Evolutionary conservation across 2,113 vertebrate genomes (phyloP).

Genomic region (Turnix velox): DNA sequence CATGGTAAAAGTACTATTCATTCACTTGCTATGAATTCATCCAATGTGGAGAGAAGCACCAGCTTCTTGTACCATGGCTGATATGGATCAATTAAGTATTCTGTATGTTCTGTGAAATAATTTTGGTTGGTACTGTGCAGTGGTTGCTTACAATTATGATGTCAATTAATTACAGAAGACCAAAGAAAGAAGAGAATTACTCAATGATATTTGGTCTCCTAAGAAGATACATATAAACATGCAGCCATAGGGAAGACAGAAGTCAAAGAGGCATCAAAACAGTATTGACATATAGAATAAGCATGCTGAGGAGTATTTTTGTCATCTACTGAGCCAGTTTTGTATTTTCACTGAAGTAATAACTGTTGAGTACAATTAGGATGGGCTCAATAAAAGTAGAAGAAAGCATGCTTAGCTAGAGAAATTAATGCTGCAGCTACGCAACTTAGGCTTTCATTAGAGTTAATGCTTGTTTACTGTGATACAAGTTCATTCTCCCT

Average conservation of each 20-base stretch:
- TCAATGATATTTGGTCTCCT: neutral
- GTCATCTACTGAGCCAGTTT: neutral
- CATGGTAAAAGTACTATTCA: neutral
- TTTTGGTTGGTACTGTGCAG: neutral
- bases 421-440: neutral
- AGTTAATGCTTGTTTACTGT: neutral
- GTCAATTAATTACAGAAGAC: neutral
- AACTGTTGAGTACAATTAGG: neutral
- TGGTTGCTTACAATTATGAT: neutral
- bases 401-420: neutral
- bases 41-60: neutral
- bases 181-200: neutral
- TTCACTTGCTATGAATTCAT: neutral
- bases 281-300: neutral
- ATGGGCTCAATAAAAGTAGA: neutral
- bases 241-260: neutral
- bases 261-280: neutral
- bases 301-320: neutral
- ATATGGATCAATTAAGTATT: neutral
- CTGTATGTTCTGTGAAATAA: neutral
- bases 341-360: neutral
- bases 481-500: neutral
- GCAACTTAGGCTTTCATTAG: fast-evolving
- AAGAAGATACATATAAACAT: neutral
- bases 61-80: neutral